These are phyloP conservation scores for Sebastes taczanowskii DNA, from an alignment of 2,797 vertebrate species.

Conservation along the genomic window DNA sequence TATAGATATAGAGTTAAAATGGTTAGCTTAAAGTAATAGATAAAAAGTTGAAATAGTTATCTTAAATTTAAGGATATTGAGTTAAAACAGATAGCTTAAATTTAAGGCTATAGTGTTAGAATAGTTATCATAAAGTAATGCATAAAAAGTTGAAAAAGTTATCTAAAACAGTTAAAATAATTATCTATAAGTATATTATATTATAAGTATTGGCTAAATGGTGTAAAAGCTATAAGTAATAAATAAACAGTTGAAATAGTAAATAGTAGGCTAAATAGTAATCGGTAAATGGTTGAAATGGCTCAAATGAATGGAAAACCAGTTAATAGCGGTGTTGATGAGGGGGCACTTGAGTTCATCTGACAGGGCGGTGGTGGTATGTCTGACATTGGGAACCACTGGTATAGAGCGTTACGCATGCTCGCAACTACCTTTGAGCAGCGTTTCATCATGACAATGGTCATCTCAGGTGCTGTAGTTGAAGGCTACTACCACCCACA, in stretches of 20 bases:
- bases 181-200: no score
- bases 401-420: not conserved
- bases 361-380: not conserved
- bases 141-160: not conserved
- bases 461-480: constrained; percentile 42
- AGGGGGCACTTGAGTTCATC: not conserved
- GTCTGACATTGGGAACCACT: not conserved
- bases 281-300: not conserved
- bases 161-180: not conserved
- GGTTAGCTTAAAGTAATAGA: no score
- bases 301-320: not conserved
- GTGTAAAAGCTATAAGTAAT: not conserved
- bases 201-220: not conserved
- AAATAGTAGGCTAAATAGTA: not conserved
- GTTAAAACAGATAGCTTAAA: no score
- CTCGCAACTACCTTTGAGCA: not conserved
- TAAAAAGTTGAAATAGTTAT: no score
- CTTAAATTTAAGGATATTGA: no score
- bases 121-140: no score
- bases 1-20: no score
- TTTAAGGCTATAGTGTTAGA: no score
- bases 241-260: not conserved
- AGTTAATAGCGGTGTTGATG: not conserved
- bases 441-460: not conserved
- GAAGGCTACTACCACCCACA: constrained; percentile 54